Base-by-base conservation (phyloP, 1,140 invertebrate genomes). In the Stegodyphus dumicola region DNA sequence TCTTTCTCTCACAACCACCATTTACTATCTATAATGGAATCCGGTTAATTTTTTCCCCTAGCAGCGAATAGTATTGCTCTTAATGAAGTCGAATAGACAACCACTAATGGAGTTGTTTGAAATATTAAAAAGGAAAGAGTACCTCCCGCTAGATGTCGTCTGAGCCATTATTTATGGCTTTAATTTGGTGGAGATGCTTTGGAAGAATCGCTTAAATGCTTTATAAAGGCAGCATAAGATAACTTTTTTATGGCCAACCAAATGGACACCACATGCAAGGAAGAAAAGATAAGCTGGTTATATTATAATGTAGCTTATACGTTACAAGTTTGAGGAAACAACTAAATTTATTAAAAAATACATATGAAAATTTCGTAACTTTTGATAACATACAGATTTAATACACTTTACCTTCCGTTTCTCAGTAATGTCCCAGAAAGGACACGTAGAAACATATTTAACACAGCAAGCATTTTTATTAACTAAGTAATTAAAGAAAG, bases 111-210 rank as follows among this genome's bases (percentile, higher is more conserved):
- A 64, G 53, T 71, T 53, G 48, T 80, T 80, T 80, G 67, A 80
- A 60, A 80, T 71, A 80, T 71, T 71, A 80, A 80, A 80, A 71
- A 64, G 15, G 65, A 53, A 64, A 48, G 48, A n/a, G 2, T 11
- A 71, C 67, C 54, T 11, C 67, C 52, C 17, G 65, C 48, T 53
- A 71, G 5, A 80, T 78, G 51, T 53, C 65, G n/a, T 33, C 9
- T 7, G 18, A 15, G 54, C n/a, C 51, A 15, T 71, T 71, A 71
- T 80, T 80, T 80, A 80, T 71, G 77, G 67, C 52, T 67, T 80
- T 71, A 80, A 80, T 80, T 80, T 80, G 52, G 67, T n/a, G 66
- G 67, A 79, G 77, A 53, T 71, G 67, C 71, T 80, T 71, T 48
- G 51, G 18, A 71, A 17, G 9, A 51, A 13, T 11, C 11, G 53